Conservation (phyloP, 2,888 invertebrate genomes). For the Ormyrus labotus region DNA sequence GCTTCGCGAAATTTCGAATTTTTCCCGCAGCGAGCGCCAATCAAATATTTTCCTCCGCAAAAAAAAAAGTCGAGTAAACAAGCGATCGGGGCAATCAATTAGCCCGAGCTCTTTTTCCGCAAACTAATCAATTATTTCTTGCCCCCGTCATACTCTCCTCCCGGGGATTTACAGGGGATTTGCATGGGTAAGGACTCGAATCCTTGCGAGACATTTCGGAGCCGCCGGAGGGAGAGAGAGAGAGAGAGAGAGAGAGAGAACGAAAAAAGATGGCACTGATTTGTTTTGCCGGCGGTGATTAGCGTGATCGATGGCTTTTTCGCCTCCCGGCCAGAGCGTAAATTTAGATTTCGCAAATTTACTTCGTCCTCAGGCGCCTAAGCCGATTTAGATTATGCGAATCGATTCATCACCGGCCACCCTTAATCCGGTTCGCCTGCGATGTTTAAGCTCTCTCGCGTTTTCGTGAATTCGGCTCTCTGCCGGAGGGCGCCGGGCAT, state of each 20-base stretch:
- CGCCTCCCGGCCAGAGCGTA: background rate
- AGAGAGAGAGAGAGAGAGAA: background rate
- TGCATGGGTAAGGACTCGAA: slow-evolving; percentile 17
- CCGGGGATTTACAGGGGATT: slow-evolving; percentile 9
- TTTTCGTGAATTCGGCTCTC: no score
- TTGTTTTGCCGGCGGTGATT: slow-evolving; percentile 3
- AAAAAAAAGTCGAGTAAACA: background rate
- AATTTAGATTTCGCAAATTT: slow-evolving; percentile 7
- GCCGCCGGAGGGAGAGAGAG: background rate
- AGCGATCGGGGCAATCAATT: no score
- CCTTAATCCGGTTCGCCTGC: no score
- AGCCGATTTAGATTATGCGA: no score
- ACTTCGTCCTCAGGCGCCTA: background rate
- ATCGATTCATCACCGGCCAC: no score
- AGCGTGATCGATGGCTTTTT: slow-evolving; percentile 19
- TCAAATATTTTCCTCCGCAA: no score
- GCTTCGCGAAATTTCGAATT: no score
- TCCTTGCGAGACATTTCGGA: background rate
- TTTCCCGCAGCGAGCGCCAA: no score
- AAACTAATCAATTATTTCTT: background rate
- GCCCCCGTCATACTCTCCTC: background rate
- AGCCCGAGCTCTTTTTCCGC: background rate
- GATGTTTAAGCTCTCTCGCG: no score
- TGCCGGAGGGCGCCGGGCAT: no score
- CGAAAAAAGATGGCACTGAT: background rate